Conservation (phyloP, 2,888 invertebrate species). For the Philonicus albiceps region DNA sequence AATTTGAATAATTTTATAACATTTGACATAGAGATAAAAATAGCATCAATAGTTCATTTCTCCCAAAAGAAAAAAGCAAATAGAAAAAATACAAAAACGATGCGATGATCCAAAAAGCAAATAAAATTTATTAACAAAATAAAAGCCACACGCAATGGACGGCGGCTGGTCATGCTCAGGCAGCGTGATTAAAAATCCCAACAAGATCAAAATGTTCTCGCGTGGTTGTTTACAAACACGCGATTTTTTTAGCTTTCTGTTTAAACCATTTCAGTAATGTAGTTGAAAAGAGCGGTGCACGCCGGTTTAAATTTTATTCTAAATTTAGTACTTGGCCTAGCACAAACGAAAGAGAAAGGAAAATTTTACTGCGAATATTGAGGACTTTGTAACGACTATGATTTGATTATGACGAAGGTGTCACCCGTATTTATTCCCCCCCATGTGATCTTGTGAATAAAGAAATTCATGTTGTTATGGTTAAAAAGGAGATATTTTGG, state of each 20-base stretch:
- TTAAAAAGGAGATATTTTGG: not conserved
- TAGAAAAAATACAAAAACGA: not conserved
- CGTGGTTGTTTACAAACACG: not conserved
- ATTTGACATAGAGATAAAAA: not conserved
- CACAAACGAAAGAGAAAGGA: not conserved
- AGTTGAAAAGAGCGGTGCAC: not conserved
- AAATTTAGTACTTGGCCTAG: not conserved
- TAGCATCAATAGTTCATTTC: not conserved
- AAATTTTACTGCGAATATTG: not conserved
- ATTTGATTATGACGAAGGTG: not conserved
- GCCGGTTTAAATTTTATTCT: not conserved
- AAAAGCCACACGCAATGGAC: not conserved
- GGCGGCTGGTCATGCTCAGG: not conserved
- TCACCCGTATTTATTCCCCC: not conserved
- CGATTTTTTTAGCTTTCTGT: not conserved
- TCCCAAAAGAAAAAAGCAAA: not conserved
- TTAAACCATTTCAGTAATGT: not conserved
- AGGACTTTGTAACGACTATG: not conserved
- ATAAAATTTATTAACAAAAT: not conserved
- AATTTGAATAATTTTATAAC: not conserved
- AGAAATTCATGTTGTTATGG: not conserved
- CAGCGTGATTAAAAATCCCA: not conserved
- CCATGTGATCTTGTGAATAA: not conserved
- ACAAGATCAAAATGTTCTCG: not conserved
- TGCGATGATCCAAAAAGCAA: not conserved